Conservation (phyloP, 2,113 vertebrate species). For the Poeciliopsis turrubarensis region DNA sequence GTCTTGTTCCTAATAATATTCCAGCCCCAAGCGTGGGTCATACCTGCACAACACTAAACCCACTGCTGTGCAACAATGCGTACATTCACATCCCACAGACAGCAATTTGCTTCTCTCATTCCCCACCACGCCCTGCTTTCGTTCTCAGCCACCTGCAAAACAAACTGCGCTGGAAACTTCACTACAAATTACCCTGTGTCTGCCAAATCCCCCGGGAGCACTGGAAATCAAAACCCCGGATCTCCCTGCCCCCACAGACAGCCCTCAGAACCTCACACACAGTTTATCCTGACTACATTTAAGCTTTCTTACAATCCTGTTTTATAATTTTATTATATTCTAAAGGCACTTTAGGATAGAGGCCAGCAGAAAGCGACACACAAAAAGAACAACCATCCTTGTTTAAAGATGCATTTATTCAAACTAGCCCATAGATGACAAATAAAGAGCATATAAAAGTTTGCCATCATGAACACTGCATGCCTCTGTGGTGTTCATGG, state of each 20-base stretch:
- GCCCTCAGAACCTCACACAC: slow-evolving; percentile 29
- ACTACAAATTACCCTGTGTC: slow-evolving; percentile 82
- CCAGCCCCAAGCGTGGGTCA: slow-evolving; percentile 44
- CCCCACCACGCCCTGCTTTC: slow-evolving; percentile 76
- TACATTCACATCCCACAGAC: slow-evolving; percentile 77
- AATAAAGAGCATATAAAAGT: slow-evolving; percentile 23
- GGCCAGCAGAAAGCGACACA: background rate
- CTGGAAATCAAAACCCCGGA: slow-evolving; percentile 71
- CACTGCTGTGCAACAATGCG: slow-evolving; percentile 69
- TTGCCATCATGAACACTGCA: background rate
- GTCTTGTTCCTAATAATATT: slow-evolving; percentile 9
- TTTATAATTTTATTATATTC: background rate
- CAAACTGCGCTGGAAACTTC: slow-evolving; percentile 81
- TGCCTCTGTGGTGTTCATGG: slow-evolving; percentile 35
- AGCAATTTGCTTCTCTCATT: slow-evolving; percentile 82
- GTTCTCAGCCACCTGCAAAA: slow-evolving; percentile 82
- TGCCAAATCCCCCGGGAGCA: slow-evolving; percentile 73
- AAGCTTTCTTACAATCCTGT: background rate
- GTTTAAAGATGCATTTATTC: slow-evolving; percentile 20
- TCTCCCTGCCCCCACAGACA: slow-evolving; percentile 63
- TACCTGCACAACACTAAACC: slow-evolving; percentile 49
- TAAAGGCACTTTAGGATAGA: background rate
- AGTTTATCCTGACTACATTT: slow-evolving; percentile 17
- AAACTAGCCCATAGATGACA: background rate
- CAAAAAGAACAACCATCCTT: background rate